Conservation (phyloP, 30 jellyfish, hydroid and myxozoan species). For the Cassiopea andromeda region DNA sequence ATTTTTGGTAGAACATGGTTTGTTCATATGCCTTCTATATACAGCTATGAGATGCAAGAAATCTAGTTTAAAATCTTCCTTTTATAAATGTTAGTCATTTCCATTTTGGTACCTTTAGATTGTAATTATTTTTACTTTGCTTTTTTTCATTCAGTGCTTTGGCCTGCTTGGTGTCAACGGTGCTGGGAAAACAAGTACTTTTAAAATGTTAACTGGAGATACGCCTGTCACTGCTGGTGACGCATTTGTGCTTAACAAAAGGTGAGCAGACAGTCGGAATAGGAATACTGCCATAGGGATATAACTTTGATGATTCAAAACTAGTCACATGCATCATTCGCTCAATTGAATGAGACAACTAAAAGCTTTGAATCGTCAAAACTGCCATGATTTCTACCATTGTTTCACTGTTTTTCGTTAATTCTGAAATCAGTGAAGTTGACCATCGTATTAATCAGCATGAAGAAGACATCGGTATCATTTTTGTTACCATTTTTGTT, state of each 20-base stretch:
- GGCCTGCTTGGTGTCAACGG: constrained; percentile 99
- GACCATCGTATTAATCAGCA: constrained; percentile 2
- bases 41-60: too few relatives aligned
- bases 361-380: too few relatives aligned
- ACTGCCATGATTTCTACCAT: neutral
- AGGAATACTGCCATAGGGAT: too few relatives aligned
- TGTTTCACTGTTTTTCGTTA: too few relatives aligned
- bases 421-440: neutral
- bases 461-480: neutral
- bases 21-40: too few relatives aligned
- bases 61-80: too few relatives aligned
- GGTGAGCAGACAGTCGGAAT: constrained; percentile 19
- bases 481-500: neutral
- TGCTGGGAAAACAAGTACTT: constrained; percentile 95
- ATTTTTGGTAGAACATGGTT: too few relatives aligned
- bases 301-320: too few relatives aligned
- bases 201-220: constrained; percentile 95
- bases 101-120: neutral
- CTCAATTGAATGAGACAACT: too few relatives aligned
- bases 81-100: too few relatives aligned
- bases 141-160: constrained; percentile 67
- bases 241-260: constrained; percentile 72
- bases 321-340: too few relatives aligned
- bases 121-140: neutral
- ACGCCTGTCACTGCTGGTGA: constrained; percentile 83